Evolutionary conservation across 2,797 vertebrate genomes (phyloP), one percentile per base, ranked within the genome.

Genomic region (Lagocephalus sceleratus): DNA sequence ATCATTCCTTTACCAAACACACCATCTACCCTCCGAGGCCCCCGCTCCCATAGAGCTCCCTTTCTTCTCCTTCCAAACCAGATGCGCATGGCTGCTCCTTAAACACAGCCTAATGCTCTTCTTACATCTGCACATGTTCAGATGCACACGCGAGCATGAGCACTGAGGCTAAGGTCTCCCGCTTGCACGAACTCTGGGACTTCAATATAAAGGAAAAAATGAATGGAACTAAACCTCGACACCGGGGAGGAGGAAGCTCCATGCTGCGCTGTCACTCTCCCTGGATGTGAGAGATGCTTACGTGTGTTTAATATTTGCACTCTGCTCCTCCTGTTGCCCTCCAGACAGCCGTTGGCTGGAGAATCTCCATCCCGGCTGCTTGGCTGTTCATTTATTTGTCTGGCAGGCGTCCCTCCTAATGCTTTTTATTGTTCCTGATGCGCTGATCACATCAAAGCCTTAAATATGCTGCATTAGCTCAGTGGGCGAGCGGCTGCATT

Each of bases 1-100:
- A 69, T 73, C 61, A 66, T 59, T 73, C 52, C 39, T 32, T 63
- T 71, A 49, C 56, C 51, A 68, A 83, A 72, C 71, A 76, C 68
- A 76, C 73, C 49, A 66, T 80, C 79, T 71, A 72, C 71, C 58
- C 63, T 69, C 71, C 55, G 20, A 54, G 26, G 23, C 19, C 26
- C 26, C 47, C 46, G 40, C 29, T 52, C 43, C 52, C 54, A 66
- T 16, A 20, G 49, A 76, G 75, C 26, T 66, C 19, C 66, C n/a
- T 73, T 76, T 50, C 67, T 79, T 60, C 42, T 74, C 43, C 69
- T 72, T 66, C 64, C 58, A 25, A 38, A 58, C 52, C 58, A 69
- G 45, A 63, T 70, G 47, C 61, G 61, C 64, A 49, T 38, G 57
- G 38, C 54, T 59, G 55, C 53, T 64, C 50, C 63, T 47, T 2